A percentile compares a stretch with the other conserved stretches of the same genome.
Conservation (phyloP, 1,140 invertebrate species). For the Papilio machaon region DNA sequence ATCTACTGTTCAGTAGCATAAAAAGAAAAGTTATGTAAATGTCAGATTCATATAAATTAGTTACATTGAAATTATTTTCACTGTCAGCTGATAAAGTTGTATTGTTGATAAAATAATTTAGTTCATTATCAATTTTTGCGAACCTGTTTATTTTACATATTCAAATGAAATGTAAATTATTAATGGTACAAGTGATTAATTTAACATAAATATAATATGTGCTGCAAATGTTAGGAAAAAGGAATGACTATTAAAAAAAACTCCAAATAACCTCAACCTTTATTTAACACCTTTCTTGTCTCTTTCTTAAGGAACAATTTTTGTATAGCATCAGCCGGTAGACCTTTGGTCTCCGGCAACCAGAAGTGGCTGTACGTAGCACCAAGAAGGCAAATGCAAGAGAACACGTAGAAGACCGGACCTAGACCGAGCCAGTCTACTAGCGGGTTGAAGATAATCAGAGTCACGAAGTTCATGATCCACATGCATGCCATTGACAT, state of each 20-base stretch:
- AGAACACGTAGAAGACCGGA: conserved; percentile 65
- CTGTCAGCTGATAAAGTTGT: not conserved
- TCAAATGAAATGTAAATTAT: not conserved
- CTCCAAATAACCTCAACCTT: not conserved
- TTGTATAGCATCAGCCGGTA: conserved; percentile 69
- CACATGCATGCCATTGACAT: conserved; percentile 65
- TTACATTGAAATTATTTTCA: not conserved
- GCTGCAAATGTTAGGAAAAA: not conserved
- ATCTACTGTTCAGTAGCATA: not conserved
- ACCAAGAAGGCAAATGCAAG: conserved; percentile 59
- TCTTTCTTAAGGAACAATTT: conserved; percentile 60
- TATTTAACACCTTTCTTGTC: conserved; percentile 23
- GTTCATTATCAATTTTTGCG: not conserved
- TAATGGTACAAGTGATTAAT: not conserved
- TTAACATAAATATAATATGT: not conserved
- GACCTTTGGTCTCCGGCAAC: conserved; percentile 71
- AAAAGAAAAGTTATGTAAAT: not conserved
- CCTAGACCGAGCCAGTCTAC: conserved; percentile 62
- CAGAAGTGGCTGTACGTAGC: conserved; percentile 64
- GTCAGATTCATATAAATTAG: not conserved
- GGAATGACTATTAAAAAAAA: not conserved
- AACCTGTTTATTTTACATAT: not conserved
- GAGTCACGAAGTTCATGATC: conserved; percentile 69
- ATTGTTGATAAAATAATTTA: not conserved
- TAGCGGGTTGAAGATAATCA: conserved; percentile 68